Percentiles rank a stretch among this genome's conserved stretches.
phyloP scores from a whole-genome alignment of 2,113 vertebrate genomes.

The Corydoras maculifer region DNA sequence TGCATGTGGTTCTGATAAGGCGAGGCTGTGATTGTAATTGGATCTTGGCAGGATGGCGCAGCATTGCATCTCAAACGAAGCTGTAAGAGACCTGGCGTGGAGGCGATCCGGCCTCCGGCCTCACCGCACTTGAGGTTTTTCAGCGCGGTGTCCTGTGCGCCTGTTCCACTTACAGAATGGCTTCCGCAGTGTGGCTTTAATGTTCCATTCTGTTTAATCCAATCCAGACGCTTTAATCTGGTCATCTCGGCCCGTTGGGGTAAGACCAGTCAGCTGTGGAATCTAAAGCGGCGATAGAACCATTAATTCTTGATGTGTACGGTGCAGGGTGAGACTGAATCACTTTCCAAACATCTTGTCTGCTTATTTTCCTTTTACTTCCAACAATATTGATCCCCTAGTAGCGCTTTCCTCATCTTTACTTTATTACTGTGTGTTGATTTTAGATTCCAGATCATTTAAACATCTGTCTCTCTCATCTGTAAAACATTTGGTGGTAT shows the following conservation, averaged over 20 bases:
- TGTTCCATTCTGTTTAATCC: slow-evolving; percentile 51
- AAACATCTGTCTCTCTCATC: too few relatives aligned
- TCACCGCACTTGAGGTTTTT: slow-evolving; percentile 54
- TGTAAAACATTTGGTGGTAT: too few relatives aligned
- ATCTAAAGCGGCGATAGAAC: too few relatives aligned
- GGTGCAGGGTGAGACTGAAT: too few relatives aligned
- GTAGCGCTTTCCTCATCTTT: too few relatives aligned
- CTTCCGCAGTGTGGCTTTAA: slow-evolving; percentile 24
- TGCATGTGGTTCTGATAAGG: slow-evolving; percentile 62
- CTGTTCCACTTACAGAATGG: slow-evolving; percentile 53
- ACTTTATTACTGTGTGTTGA: too few relatives aligned
- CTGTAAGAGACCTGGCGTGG: slow-evolving; percentile 40
- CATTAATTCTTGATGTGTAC: too few relatives aligned
- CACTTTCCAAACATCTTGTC: too few relatives aligned
- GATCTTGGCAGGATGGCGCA: slow-evolving; percentile 28
- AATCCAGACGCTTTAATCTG: slow-evolving; percentile 39
- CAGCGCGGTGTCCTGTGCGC: slow-evolving; percentile 49
- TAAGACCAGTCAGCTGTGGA: too few relatives aligned
- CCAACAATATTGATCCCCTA: too few relatives aligned
- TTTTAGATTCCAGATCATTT: too few relatives aligned
- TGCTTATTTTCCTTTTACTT: too few relatives aligned
- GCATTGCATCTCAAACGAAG: slow-evolving; percentile 48
- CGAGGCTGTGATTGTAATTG: slow-evolving; percentile 55
- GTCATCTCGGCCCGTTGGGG: neutral
- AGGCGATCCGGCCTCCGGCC: slow-evolving; percentile 31